Base-by-base conservation (phyloP, 2,113 vertebrate genomes). In the Romanogobio albipinnatus region DNA sequence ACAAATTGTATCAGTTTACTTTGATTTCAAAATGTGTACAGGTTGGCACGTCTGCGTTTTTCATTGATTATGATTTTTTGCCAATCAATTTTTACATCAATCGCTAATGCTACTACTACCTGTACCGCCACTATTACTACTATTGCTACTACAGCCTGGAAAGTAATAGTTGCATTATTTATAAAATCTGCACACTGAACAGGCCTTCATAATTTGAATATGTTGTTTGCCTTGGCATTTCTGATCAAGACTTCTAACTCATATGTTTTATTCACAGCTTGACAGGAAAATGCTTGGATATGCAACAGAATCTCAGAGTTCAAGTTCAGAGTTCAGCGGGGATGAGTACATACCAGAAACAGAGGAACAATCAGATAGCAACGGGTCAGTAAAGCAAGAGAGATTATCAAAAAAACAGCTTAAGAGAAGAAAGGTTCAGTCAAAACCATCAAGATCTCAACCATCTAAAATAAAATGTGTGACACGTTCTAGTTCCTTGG, bases 191-290 rank as follows among this genome's bases (percentile, higher is more conserved):
- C 17, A 56, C 53, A 56, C 5, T 56, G 17, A 17, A 56, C 53
- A 56, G 53, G 51, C 15, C 15, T 19, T 53, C 5, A 19, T 56
- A 19, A 56, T 56, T 64, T 3, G 5, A 29, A 24, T 64, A 29
- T 64, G 13, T 15, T 64, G 13, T 64, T 3, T 14, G 61, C 1
- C 59, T 13, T 62, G 36, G 36, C 8, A 22, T 71, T 70, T 19
- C 66, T 19, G 29, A 70, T 70, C 33, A 39, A 70, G 66, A 39
- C 68, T 45, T 71, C 33, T 71, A 74, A 74, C 70, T 71, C 8
- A 0, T 45, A 71, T 0, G 2, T 71, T 39, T 45, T n/a, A 22
- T 71, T 73, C 39, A 73, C 43, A 73, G 39, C 6, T 19, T 43
- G 45, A 71, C 39, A 71, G 33, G 19, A 73, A 45, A 22, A 13